These are phyloP conservation scores for Sciurus vulgaris DNA, from an alignment of 2,797 vertebrate genomes.

Conservation along the genomic window DNA sequence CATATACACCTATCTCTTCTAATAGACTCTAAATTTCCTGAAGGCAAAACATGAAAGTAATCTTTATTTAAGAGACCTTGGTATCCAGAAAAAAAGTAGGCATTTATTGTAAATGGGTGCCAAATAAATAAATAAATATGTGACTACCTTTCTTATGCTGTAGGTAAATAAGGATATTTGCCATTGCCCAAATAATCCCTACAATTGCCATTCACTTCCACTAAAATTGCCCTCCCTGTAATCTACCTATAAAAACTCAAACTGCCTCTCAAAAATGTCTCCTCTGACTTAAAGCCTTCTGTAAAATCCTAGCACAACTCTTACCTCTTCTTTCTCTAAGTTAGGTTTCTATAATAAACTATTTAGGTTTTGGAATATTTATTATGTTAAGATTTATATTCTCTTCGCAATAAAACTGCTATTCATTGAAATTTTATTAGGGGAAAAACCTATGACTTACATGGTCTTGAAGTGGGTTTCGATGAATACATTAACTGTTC, in stretches of 20 bases:
- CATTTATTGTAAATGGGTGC: background rate
- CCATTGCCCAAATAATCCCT: background rate
- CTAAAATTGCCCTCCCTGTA: background rate
- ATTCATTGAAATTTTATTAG: background rate
- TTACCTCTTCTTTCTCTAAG: background rate
- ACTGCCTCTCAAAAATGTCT: background rate
- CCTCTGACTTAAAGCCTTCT: background rate
- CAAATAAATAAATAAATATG: background rate
- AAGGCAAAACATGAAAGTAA: background rate
- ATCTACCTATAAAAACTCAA: background rate
- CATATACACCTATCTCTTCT: background rate
- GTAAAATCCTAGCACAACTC: background rate
- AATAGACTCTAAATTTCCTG: background rate
- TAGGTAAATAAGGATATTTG: background rate
- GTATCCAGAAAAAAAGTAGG: background rate
- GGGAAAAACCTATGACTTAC: background rate
- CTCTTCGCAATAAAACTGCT: background rate
- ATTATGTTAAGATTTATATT: background rate
- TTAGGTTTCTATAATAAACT: background rate
- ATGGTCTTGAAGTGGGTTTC: background rate
- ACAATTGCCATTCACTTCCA: background rate
- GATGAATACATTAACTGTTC: background rate
- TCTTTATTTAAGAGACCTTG: background rate
- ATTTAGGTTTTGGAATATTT: background rate
- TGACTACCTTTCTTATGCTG: background rate